Base-by-base conservation (phyloP, 1,140 invertebrate species). In the Zaprionus kolodkinae region DNA sequence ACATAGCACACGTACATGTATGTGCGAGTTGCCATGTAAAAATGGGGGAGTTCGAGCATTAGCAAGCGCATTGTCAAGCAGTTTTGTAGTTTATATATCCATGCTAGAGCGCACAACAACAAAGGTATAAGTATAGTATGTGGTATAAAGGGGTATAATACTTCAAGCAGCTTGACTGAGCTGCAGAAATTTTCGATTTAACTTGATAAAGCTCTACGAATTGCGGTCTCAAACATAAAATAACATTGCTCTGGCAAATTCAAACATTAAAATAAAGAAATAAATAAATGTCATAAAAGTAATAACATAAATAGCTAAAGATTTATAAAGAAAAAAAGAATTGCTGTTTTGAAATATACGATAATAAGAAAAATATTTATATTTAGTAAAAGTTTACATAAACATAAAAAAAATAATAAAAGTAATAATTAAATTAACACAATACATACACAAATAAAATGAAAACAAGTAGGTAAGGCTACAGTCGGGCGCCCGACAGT, bases 41-140 rank as follows among this genome's bases (percentile, higher is more conserved):
- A 45, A 40, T 21, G 17, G 17, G 38, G 56, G 21, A 45, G 57
- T 54, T 35, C 48, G 15, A 55, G 57, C 27, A 62, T 70, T 40
- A 50, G 45, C 45, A 63, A 63, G 45, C 33, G 52, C 30, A 74
- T 45, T 62, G 72, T 62, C 17, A 56, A 40, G 52, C 57, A 70
- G 35, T 57, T 70, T 69, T 69, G n/a, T 70, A 69, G 59, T 62
- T 63, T 62, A 74, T 40, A 38, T 40, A 38, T 40, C 15, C 36
- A 43, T 15, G 35, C 52, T n/a, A 55, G 5, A 30, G 13, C 21
- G 27, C 36, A 52, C 45, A 52, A 54, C 15, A 27, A 36, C 30
- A 17, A 15, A 57, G 40, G n/a, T 15, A 45, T 30, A 21, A 21
- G 21, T 21, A 21, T 21, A 21, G 21, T 21, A 21, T 45, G 40